Percentiles rank a stretch among this genome's conserved stretches.
Conservation (phyloP, 2,113 vertebrate species). For the Helogale parvula region DNA sequence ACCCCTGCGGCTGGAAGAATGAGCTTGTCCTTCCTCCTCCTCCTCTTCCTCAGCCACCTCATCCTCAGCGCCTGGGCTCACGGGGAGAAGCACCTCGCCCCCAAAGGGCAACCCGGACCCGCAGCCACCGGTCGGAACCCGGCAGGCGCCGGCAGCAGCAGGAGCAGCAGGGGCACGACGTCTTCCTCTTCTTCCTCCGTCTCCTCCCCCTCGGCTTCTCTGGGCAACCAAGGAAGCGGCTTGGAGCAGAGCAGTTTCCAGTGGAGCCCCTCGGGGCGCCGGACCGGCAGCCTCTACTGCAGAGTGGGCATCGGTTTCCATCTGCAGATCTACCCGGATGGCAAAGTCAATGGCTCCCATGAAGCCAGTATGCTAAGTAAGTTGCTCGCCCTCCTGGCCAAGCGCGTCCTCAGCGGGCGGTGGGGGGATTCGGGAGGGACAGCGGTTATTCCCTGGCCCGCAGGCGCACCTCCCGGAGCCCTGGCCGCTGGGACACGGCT, state of each 20-base stretch:
- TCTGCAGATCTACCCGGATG: constrained; percentile 97
- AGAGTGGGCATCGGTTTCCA: constrained; percentile 98
- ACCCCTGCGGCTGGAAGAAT: constrained; percentile 90
- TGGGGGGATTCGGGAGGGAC: neutral
- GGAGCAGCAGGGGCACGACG: neutral
- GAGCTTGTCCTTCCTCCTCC: constrained; percentile 89
- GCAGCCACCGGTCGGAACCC: constrained; percentile 45
- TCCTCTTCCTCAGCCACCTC: constrained; percentile 88
- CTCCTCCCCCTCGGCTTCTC: constrained; percentile 54
- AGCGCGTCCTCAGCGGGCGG: neutral
- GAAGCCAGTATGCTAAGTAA: constrained; percentile 94
- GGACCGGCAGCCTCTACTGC: constrained; percentile 95
- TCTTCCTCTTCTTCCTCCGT: constrained; percentile 58
- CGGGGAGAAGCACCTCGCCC: constrained; percentile 79
- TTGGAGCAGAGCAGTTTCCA: constrained; percentile 81
- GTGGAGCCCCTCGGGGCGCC: constrained; percentile 91
- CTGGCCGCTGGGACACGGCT: neutral
- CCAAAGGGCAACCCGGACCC: constrained; percentile 84
- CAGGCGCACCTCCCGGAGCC: neutral
- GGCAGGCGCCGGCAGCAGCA: constrained; percentile 54
- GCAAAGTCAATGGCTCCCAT: constrained; percentile 97
- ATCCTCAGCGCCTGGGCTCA: constrained; percentile 82
- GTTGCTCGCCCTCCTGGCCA: constrained; percentile 76
- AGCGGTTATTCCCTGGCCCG: neutral
- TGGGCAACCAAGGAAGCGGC: constrained; percentile 57